phyloP scores from a whole-genome alignment of 2,113 vertebrate genomes.

The Heteronetta atricapilla region DNA sequence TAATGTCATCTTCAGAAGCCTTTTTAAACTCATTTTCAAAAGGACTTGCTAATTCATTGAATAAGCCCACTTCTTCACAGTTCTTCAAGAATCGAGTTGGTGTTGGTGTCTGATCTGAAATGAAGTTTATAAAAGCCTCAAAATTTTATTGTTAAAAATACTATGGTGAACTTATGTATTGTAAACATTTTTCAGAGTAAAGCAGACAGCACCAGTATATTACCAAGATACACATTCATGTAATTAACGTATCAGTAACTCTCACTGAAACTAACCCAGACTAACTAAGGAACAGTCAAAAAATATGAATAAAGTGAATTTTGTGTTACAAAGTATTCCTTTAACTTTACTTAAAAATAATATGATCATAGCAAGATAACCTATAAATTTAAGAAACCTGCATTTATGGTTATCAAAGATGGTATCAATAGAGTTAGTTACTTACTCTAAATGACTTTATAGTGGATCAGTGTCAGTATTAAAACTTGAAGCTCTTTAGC shows the following conservation, averaged over 20 bases:
- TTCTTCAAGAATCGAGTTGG: conserved; percentile 98
- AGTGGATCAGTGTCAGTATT: not conserved
- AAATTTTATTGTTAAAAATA: not conserved
- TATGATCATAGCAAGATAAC: not conserved
- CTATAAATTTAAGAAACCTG: not conserved
- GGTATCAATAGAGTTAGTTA: not conserved
- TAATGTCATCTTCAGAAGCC: conserved; percentile 94
- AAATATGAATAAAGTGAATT: not conserved
- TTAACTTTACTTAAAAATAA: not conserved
- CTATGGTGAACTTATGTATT: not conserved
- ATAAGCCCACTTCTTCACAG: conserved; percentile 98
- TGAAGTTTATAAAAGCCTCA: conserved; percentile 16
- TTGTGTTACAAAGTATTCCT: not conserved
- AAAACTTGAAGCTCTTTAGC: not conserved
- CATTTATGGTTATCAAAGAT: not conserved
- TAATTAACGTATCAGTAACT: not conserved
- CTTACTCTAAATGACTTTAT: not conserved
- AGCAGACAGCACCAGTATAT: not conserved
- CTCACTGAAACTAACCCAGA: not conserved
- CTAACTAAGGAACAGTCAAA: not conserved
- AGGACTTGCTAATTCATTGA: conserved; percentile 96
- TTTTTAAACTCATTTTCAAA: conserved; percentile 99
- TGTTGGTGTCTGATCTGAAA: conserved; percentile 97
- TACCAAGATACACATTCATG: not conserved
- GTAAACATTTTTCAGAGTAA: not conserved